phyloP scores from a whole-genome alignment of 2,888 invertebrate species.

The Mystacides longicornis region DNA sequence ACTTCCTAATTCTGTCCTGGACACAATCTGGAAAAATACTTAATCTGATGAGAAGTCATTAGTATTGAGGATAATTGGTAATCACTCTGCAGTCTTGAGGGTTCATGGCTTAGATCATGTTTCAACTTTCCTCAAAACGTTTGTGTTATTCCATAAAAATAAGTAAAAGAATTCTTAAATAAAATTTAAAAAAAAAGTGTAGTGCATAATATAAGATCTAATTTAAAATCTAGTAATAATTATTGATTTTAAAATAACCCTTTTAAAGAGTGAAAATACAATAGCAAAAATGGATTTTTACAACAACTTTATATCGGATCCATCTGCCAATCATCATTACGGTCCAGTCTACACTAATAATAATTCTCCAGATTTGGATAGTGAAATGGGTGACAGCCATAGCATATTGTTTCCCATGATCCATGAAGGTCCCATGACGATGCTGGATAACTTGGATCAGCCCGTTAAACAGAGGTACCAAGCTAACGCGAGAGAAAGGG shows the following conservation, averaged over 20 bases:
- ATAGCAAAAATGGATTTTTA: background rate
- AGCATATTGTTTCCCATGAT: background rate
- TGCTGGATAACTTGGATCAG: conserved; percentile 26
- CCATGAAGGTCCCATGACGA: background rate
- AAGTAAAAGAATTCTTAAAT: too few relatives aligned
- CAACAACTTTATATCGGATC: background rate
- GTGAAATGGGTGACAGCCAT: too few relatives aligned
- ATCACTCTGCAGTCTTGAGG: too few relatives aligned
- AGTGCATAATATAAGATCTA: too few relatives aligned
- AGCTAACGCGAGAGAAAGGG: conserved; percentile 76
- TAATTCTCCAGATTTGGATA: too few relatives aligned
- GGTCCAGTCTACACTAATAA: background rate
- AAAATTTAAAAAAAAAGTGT: too few relatives aligned
- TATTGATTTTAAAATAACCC: too few relatives aligned
- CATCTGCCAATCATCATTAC: background rate
- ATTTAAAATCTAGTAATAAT: too few relatives aligned
- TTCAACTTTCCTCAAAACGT: too few relatives aligned
- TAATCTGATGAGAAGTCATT: background rate
- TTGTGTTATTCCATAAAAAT: too few relatives aligned
- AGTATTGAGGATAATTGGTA: background rate
- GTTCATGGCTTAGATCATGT: too few relatives aligned
- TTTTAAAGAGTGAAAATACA: too few relatives aligned
- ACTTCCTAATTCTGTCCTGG: background rate
- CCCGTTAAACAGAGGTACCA: conserved; percentile 60
- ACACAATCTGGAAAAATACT: background rate